A percentile compares a stretch with the other conserved stretches of the same genome.
Evolutionary conservation across 1,140 invertebrate genomes (phyloP).

Genomic region (Drosophila mauritiana): DNA sequence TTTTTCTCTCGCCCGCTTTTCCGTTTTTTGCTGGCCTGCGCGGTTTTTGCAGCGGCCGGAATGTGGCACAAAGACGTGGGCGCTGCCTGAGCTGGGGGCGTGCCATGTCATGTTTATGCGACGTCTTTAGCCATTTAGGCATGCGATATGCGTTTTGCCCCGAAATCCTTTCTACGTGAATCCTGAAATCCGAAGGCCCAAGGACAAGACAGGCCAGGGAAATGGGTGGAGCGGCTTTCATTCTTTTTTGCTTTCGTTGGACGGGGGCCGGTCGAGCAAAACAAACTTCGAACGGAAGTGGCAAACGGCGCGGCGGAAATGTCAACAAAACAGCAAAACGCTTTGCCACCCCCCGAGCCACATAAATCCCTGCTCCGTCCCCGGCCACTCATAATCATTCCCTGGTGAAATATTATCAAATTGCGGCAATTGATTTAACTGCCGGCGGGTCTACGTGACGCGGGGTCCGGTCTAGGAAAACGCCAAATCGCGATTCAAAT

Average conservation of each 20-base stretch:
- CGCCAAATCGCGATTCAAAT: constrained; percentile 41
- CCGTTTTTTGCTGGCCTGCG: constrained; percentile 43
- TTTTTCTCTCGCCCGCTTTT: constrained; percentile 44
- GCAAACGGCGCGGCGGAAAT: constrained; percentile 71
- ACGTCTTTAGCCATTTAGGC: constrained; percentile 82
- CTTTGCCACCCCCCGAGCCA: constrained; percentile 15
- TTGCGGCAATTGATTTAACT: constrained; percentile 80
- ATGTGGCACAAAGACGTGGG: constrained; percentile 67
- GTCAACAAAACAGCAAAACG: constrained; percentile 75
- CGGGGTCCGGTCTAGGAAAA: constrained; percentile 29
- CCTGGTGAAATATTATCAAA: constrained; percentile 82
- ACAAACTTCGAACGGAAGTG: constrained; percentile 71
- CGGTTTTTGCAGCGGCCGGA: constrained; percentile 49
- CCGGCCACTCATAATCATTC: constrained; percentile 71
- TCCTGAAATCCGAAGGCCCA: constrained; percentile 53
- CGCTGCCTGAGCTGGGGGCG: constrained; percentile 45
- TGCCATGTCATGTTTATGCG: constrained; percentile 76
- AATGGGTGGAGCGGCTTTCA: constrained; percentile 25
- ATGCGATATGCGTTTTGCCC: constrained; percentile 76
- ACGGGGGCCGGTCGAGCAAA: constrained; percentile 26
- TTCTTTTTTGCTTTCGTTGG: neutral
- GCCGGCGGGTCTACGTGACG: constrained; percentile 65
- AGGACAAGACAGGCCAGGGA: constrained; percentile 50
- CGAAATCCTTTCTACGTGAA: constrained; percentile 79
- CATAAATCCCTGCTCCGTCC: constrained; percentile 38